These are phyloP conservation scores for Oscarella lobularis DNA, from an alignment of 37 sponge, comb jelly and placozoan genomes.

Conservation along the genomic window DNA sequence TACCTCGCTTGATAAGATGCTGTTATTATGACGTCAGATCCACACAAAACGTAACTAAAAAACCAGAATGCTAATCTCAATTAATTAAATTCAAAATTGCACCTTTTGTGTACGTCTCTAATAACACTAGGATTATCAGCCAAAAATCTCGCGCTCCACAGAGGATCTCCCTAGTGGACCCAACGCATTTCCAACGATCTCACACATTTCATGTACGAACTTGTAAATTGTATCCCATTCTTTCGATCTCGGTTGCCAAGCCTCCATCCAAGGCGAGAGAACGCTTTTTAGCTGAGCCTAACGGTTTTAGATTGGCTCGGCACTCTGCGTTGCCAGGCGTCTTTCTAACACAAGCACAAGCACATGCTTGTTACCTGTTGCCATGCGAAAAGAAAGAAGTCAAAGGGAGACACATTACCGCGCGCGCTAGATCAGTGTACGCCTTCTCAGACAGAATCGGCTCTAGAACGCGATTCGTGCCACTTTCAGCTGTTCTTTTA, in stretches of 20 bases:
- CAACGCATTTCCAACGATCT: no score
- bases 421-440: no score
- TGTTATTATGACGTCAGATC: not conserved
- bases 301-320: no score
- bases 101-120: not conserved
- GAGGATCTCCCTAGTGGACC: not conserved
- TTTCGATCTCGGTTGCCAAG: conserved; percentile 58
- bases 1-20: conserved; percentile 1
- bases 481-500: no score
- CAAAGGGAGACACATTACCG: no score
- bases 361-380: no score
- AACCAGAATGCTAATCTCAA: not conserved
- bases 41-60: not conserved
- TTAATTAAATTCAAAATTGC: not conserved
- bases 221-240: conserved; percentile 22
- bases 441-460: no score
- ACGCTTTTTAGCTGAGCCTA: not conserved
- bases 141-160: not conserved
- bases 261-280: conserved; percentile 57
- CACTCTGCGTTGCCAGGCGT: no score
- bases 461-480: no score
- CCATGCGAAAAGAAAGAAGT: no score
- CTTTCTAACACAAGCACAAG: no score
- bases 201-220: no score
- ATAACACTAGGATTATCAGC: not conserved